Evolutionary conservation across 2,797 vertebrate genomes (phyloP).

Genomic region (Myotis daubentonii): DNA sequence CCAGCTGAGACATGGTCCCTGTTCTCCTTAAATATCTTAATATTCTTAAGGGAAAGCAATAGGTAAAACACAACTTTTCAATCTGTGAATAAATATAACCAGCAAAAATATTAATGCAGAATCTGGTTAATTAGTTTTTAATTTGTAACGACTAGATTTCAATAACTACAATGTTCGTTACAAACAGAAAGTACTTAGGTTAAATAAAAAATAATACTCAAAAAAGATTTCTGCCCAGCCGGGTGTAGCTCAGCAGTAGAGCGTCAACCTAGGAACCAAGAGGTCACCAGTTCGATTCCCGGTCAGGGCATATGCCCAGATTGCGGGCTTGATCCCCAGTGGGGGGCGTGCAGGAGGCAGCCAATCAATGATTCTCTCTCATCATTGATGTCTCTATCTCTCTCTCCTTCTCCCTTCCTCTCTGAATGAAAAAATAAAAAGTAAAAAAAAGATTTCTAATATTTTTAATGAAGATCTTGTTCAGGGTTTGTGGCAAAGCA

Average conservation of each 20-base stretch:
- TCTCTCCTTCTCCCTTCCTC: too few relatives aligned
- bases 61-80: neutral
- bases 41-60: slow-evolving; percentile 40
- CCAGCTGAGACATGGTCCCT: neutral
- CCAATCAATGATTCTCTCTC: too few relatives aligned
- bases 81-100: slow-evolving; percentile 19
- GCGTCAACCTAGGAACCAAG: too few relatives aligned
- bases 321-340: too few relatives aligned
- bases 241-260: too few relatives aligned
- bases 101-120: slow-evolving; percentile 23
- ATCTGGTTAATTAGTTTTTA: slow-evolving; percentile 39
- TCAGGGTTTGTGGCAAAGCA: slow-evolving; percentile 8
- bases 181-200: neutral
- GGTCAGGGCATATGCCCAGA: too few relatives aligned
- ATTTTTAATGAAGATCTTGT: slow-evolving; percentile 1
- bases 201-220: neutral
- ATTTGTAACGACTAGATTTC: neutral
- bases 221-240: too few relatives aligned
- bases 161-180: neutral
- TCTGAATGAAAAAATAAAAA: too few relatives aligned
- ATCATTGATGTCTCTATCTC: too few relatives aligned
- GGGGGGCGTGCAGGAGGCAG: too few relatives aligned
- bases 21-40: slow-evolving; percentile 6
- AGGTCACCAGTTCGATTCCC: too few relatives aligned
- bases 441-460: neutral